Evolutionary conservation across 2,888 invertebrate genomes (phyloP).

Genomic region (Callinectes sapidus): DNA sequence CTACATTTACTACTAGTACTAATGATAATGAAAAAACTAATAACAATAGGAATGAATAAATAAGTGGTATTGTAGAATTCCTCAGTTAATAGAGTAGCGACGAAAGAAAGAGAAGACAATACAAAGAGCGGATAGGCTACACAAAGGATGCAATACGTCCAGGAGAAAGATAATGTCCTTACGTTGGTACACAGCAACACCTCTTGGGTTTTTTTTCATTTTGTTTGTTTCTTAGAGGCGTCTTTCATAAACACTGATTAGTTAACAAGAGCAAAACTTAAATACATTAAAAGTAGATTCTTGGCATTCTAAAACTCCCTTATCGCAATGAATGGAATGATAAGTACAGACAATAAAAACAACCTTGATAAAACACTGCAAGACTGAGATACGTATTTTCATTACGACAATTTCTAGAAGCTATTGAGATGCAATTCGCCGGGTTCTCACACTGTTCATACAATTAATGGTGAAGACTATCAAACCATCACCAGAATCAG

Average conservation of each 20-base stretch:
- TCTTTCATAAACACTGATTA: no score
- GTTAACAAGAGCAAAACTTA: no score
- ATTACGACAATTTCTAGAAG: neutral
- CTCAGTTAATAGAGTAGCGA: neutral
- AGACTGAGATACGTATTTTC: neutral
- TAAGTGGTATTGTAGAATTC: neutral
- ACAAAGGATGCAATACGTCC: neutral
- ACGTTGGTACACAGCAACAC: neutral
- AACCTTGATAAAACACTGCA: neutral
- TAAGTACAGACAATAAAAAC: neutral
- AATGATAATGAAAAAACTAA: neutral
- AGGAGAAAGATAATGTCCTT: neutral
- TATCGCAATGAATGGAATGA: neutral
- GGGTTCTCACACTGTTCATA: no score
- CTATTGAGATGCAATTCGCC: no score
- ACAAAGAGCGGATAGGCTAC: neutral
- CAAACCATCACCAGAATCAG: no score
- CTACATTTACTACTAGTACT: no score
- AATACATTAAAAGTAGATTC: no score
- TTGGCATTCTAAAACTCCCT: neutral
- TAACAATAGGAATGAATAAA: neutral
- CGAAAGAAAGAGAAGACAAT: neutral
- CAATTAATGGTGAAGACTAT: no score
- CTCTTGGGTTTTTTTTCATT: no score
- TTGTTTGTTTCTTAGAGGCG: no score